phyloP scores from a whole-genome alignment of 2,888 invertebrate species.

The Plebejus argus region DNA sequence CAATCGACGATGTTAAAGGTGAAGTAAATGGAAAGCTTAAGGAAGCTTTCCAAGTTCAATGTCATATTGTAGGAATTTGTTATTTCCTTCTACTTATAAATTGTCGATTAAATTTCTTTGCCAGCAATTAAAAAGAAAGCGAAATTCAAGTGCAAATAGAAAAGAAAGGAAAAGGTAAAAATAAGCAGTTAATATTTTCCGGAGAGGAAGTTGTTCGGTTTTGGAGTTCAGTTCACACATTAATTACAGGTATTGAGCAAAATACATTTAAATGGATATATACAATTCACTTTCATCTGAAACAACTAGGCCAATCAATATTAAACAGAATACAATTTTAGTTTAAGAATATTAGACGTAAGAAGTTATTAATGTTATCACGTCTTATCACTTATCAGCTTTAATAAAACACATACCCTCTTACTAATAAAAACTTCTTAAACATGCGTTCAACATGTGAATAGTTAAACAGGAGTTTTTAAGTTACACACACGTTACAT shows the following conservation, averaged over 20 bases:
- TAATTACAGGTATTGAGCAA: slow-evolving; percentile 4
- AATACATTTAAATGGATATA: neutral
- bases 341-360: no score
- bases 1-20: no score
- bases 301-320: neutral
- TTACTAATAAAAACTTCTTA: no score
- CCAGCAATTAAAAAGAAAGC: neutral
- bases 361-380: no score
- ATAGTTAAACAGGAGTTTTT: no score
- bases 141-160: slow-evolving; percentile 5
- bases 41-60: no score
- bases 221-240: slow-evolving; percentile 3
- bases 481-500: no score
- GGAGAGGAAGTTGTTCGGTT: neutral
- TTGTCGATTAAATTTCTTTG: neutral
- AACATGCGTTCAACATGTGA: no score
- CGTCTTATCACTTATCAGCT: no score
- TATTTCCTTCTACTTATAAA: neutral
- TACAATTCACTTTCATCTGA: neutral
- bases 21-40: neutral
- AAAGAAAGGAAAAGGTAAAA: slow-evolving; percentile 6
- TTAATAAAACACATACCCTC: no score
- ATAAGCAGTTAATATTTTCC: slow-evolving; percentile 6
- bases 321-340: no score
- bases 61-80: no score